Evolutionary conservation across 2,797 vertebrate genomes (phyloP).

Genomic region (Danio choprae): DNA sequence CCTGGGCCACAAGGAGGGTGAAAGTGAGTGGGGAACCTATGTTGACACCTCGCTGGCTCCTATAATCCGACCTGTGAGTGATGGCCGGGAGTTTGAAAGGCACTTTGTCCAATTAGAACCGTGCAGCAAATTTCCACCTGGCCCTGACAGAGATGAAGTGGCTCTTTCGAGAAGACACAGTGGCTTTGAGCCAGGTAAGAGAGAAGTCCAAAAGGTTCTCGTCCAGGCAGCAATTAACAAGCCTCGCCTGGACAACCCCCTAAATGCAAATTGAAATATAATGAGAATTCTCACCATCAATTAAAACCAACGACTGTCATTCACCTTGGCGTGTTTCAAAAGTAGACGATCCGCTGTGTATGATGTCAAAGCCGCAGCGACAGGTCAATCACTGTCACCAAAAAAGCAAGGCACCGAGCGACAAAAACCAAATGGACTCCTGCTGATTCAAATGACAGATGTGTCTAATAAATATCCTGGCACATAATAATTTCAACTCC

Average conservation of each 20-base stretch:
- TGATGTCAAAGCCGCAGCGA: neutral
- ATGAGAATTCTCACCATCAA: slow-evolving; percentile 80
- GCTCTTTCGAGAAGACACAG: slow-evolving; percentile 87
- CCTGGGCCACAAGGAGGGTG: slow-evolving; percentile 56
- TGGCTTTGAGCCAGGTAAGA: slow-evolving; percentile 84
- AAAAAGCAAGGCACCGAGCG: slow-evolving; percentile 26
- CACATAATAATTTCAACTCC: slow-evolving; percentile 53
- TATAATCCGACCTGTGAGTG: slow-evolving; percentile 82
- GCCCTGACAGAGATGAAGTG: slow-evolving; percentile 93
- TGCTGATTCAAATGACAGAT: slow-evolving; percentile 58
- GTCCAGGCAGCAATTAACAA: slow-evolving; percentile 93
- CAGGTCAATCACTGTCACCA: slow-evolving; percentile 50
- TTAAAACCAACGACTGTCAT: slow-evolving; percentile 46
- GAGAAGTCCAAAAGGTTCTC: slow-evolving; percentile 79
- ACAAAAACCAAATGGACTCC: slow-evolving; percentile 36
- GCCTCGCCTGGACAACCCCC: slow-evolving; percentile 86
- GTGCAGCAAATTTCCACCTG: slow-evolving; percentile 89
- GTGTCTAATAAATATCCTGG: slow-evolving; percentile 57
- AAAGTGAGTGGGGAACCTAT: slow-evolving; percentile 61
- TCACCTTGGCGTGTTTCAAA: slow-evolving; percentile 41
- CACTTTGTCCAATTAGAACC: slow-evolving; percentile 95
- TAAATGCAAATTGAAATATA: slow-evolving; percentile 86
- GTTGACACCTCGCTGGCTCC: slow-evolving; percentile 73
- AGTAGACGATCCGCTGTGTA: slow-evolving; percentile 45
- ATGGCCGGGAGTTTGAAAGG: slow-evolving; percentile 85